Evolutionary conservation across 2,888 invertebrate species (phyloP), one percentile per base, ranked within the genome.

Genomic region (Cremastobaeus sp.): DNA sequence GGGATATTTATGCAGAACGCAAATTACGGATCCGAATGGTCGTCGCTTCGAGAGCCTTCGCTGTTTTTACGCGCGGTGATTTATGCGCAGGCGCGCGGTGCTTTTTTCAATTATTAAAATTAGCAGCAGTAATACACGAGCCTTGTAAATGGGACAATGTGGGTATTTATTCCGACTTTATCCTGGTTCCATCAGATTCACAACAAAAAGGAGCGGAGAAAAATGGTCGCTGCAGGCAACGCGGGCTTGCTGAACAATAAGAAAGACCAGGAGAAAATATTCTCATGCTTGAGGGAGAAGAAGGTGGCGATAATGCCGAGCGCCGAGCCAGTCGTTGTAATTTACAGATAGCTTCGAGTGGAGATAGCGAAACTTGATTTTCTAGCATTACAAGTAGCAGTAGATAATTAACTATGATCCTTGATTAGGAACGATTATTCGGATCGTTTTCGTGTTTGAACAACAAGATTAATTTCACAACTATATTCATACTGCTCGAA

Each of bases 331-430:
- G 60, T 41, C 55, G 55, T 39, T 55, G 70, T 70, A 70, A 70
- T 70, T 70, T 62, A 55, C 62, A 55, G 62, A 70, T 62, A 70
- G 62, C 70, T 70, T 55, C 69, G 47, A 47, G 54, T 69, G 37
- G 47, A 54, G 69, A 69, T 69, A 60, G 60, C 41, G 60, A 54
- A 69, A 69, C 60, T 60, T 60, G 69, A 69, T 69, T 69, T 60
- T 47, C 69, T 59, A 54, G 34, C 59, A 52, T 59, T 60, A 59
- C 52, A 20, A 60, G 52, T 45, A 12, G 28, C 45, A 68, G 59
- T 37, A 60, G 52, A 68, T 59, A 57, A 68, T 68, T 60, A 68
- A 68, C 68, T 68, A 68, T 59, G 59, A 68, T 50, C 50, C 68
- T 50, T 52, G 68, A 59, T 59, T 68, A 68, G 43, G 37, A 32